phyloP scores from a whole-genome alignment of 1,140 invertebrate species.

The Campodea augens region DNA sequence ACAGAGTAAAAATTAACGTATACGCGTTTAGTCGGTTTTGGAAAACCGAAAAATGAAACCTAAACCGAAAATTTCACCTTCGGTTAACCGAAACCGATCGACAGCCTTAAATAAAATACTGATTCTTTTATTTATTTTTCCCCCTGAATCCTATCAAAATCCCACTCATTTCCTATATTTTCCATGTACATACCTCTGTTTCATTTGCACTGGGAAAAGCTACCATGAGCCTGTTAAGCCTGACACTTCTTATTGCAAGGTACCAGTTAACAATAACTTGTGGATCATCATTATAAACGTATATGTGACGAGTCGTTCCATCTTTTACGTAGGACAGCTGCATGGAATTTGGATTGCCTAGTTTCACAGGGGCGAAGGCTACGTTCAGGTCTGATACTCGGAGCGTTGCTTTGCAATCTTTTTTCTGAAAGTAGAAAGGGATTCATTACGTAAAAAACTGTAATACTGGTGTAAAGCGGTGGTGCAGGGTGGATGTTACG shows the following conservation, averaged over 20 bases:
- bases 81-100: no score
- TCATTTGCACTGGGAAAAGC: constrained; percentile 61
- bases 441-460: no score
- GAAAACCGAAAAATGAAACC: no score
- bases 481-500: no score
- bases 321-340: constrained; percentile 69
- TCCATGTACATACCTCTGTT: constrained; percentile 46
- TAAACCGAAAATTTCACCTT: no score
- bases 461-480: no score
- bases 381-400: constrained; percentile 66
- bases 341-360: constrained; percentile 54
- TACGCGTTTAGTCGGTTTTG: no score
- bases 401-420: constrained; percentile 64
- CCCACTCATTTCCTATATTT: no score
- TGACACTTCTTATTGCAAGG: constrained; percentile 65
- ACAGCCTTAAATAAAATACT: no score
- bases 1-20: no score
- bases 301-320: constrained; percentile 64
- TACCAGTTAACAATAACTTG: constrained; percentile 79
- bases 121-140: no score
- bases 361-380: constrained; percentile 64
- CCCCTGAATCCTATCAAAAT: no score
- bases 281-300: constrained; percentile 64
- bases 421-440: constrained; percentile 22
- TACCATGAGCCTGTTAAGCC: constrained; percentile 58